Base-by-base conservation (phyloP, 2,113 vertebrate species). In the Chaetorhynchus papuensis region DNA sequence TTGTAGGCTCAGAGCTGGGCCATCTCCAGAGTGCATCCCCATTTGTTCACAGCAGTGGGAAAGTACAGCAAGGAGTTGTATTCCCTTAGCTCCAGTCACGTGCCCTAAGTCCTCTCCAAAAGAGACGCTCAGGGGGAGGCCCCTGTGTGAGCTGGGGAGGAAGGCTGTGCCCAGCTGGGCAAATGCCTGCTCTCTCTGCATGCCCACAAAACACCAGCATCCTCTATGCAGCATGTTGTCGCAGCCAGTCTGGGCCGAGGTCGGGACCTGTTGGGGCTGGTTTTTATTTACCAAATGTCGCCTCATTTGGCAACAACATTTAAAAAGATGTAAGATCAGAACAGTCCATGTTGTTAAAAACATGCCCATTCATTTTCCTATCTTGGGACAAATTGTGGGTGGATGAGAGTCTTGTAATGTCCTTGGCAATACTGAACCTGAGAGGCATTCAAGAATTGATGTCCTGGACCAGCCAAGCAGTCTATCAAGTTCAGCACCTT, bases 31-130 rank as follows among this genome's bases (percentile, higher is more conserved):
- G 28, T 4, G 30, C 16, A 54, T 61, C 16, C 13, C 5, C 13
- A 11, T 45, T 42, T 74, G 37, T 31, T 33, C 42, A 84, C 9
- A 69, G 64, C n/a, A n/a, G 9, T 30, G 28, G 33, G 24, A 31
- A 81, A 52, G 28, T 1, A 3, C 14, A 87, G 44, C 19, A 72
- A 50, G 15, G 26, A 9, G 6, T 21, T 17, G 37, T 39, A 83
- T 4, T 7, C 23, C 18, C 15, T 3, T 33, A 1, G 26, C 16
- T 92, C 28, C 7, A 71, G 19, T 26, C 44, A 41, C 4, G 1
- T 7, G 2, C 3, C 35, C 7, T 6, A 75, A 50, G 6, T 39
- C 7, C 6, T 33, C 39, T 53, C 11, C 0, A 0, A 78, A 86
- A 18, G 9, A 76, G 11, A 31, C 23, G 20, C 17, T 45, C 41